Evolutionary conservation across 2,888 invertebrate genomes (phyloP), one percentile per base, ranked within the genome.

Genomic region (Polia nebulosa): DNA sequence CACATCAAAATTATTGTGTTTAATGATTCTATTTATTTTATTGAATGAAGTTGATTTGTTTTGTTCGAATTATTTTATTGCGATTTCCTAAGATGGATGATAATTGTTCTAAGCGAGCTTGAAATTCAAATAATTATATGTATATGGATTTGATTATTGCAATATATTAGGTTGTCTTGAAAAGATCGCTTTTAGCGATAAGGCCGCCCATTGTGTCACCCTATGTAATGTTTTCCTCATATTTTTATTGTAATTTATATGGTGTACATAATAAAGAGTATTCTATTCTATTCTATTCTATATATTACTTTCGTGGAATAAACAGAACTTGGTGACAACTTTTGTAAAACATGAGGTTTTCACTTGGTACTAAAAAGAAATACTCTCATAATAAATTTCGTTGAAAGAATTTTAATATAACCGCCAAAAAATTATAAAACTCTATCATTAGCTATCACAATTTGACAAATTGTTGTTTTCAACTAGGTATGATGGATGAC

Each of bases 1-100:
- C 53, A 75, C 58, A 65, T 57, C 55, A 53, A 67, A 60, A 69
- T 59, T 64, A 63, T 64, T 55, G 20, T 56, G 52, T 68, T 69
- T 47, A 72, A 70, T 65, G 29, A 55, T 65, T 65, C 34, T 17
- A 58, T 67, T 53, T 55, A 58, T 62, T 34, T 44, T 8, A 60
- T 15, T 15, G 8, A 41, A 44, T 56, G 15, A 27, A 22, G 11
- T 41, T 49, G 20, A 62, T 41, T 25, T 22, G 36, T 39, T 61
- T 47, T 20, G 27, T 11, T 2, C 0, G 25, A n/a, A 25, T 56
- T 20, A 51, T 71, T 44, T 72, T 4, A 17, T 41, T 27, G 17
- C 9, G 8, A 34, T 51, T 64, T 22, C 3, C 45, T 45, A 25
- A 9, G 25, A 63, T 17, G 20, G 1, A 15, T n/a, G 39, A 34